Base-by-base conservation (phyloP, 2,888 invertebrate species). In the Drosophila testacea region DNA sequence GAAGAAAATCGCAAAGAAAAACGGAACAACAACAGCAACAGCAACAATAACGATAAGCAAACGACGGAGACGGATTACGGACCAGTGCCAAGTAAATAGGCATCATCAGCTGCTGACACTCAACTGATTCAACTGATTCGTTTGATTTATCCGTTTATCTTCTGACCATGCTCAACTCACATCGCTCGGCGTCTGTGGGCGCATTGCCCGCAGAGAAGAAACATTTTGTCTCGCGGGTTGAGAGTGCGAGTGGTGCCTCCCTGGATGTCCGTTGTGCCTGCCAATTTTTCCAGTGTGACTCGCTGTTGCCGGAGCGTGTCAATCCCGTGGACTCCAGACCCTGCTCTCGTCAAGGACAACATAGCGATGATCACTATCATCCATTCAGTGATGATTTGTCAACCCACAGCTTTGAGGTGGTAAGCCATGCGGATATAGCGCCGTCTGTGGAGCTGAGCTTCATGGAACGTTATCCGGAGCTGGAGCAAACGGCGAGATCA, bases 261-360 rank as follows among this genome's bases (percentile, higher is more conserved):
- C 94, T 96, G 90, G 97, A 97, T 92, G 96, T 97, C 72, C 95
- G 97, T 83, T 97, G 97, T 93, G 97, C 94, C 80, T 97, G 97
- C 93, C 97, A 97, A 93, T 97, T 95, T 93, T 97, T 95, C 93
- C 95, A 96, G 93, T 95, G 95, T 92, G 96, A 96, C 92, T 95
- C 96, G 69, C 93, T 96, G 83, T 93, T 97, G 85, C 96, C 96
- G 70, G 96, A 96, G 92, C 94, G 96, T 90, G 93, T 94, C 63
- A 95, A 96, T 91, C 95, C 95, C 74, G 93, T 95, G 82, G 95
- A 92, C 28, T 94, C 94, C 75, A 93, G 95, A 74, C 95, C 95
- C 68, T 93, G 94, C n/a, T 95, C 95, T 55, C 94, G 94, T 83
- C 93, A 94, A 55, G 91, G 86, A 4, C 91, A 89, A 13, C 81